phyloP scores from a whole-genome alignment of 2,888 invertebrate species.

The Synanthedon formicaeformis region DNA sequence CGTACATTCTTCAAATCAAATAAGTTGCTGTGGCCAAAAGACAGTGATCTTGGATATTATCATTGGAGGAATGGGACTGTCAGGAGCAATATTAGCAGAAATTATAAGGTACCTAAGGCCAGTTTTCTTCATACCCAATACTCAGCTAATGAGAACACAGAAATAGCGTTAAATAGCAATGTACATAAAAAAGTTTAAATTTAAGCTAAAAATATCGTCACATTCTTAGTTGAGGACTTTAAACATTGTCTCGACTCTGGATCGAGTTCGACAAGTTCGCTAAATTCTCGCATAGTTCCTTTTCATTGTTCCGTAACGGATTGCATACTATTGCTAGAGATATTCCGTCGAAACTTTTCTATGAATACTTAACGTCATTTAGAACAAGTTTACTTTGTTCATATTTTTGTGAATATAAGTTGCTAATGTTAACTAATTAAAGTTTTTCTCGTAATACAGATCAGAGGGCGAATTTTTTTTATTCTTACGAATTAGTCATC shows the following conservation, averaged over 20 bases:
- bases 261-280: slow-evolving; percentile 7
- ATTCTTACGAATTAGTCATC: too few relatives aligned
- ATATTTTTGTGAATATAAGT: too few relatives aligned
- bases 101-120: slow-evolving; percentile 76
- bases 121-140: too few relatives aligned
- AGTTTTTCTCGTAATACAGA: too few relatives aligned
- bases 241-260: slow-evolving; percentile 20
- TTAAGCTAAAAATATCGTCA: background rate
- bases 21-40: slow-evolving; percentile 74
- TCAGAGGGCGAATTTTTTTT: too few relatives aligned
- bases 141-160: too few relatives aligned
- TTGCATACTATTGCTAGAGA: background rate
- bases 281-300: slow-evolving; percentile 21
- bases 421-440: too few relatives aligned
- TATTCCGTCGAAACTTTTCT: background rate
- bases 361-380: background rate
- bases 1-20: slow-evolving; percentile 76
- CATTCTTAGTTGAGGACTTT: slow-evolving; percentile 11
- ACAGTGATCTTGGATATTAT: slow-evolving; percentile 80
- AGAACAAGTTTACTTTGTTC: too few relatives aligned
- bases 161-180: too few relatives aligned
- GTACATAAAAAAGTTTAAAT: background rate
- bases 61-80: slow-evolving; percentile 82
- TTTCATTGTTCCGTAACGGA: slow-evolving; percentile 1
- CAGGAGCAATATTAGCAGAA: slow-evolving; percentile 78